Conservation (phyloP, 2,113 vertebrate species). For the Mionectes macconnelli region DNA sequence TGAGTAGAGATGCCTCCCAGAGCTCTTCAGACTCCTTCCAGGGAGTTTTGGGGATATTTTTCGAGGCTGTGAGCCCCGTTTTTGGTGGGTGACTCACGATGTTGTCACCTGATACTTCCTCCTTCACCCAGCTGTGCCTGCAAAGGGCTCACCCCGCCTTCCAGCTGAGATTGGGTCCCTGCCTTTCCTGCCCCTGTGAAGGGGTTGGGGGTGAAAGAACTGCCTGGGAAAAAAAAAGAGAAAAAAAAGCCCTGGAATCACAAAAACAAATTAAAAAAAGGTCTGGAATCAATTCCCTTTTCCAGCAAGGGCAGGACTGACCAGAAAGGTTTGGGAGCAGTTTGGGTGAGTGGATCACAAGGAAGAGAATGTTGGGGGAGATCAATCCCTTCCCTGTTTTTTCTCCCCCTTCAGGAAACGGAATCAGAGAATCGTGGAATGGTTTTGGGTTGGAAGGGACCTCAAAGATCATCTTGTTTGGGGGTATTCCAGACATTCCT, state of each 20-base stretch:
- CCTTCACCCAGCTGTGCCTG: not conserved
- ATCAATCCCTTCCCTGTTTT: not conserved
- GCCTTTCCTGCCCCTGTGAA: not conserved
- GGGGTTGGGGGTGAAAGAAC: not conserved
- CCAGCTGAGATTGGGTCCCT: not conserved
- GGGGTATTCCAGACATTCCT: not conserved
- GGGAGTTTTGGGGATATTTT: not conserved
- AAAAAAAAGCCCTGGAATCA: not conserved
- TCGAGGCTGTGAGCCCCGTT: not conserved
- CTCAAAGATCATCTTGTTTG: not conserved
- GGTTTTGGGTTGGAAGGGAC: not conserved
- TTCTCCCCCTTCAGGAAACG: not conserved
- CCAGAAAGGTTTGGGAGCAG: not conserved
- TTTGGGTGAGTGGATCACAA: not conserved
- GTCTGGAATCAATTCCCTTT: not conserved
- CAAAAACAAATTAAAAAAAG: not conserved
- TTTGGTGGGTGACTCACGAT: not conserved
- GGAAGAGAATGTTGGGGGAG: not conserved
- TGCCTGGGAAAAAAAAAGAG: not conserved
- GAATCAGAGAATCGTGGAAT: not conserved
- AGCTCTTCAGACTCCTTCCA: not conserved
- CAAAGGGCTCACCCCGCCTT: not conserved
- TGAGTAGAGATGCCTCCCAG: not conserved
- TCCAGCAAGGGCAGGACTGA: not conserved
- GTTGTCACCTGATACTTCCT: not conserved